Conservation (phyloP, 2,113 vertebrate species). For the Chrysemys picta region DNA sequence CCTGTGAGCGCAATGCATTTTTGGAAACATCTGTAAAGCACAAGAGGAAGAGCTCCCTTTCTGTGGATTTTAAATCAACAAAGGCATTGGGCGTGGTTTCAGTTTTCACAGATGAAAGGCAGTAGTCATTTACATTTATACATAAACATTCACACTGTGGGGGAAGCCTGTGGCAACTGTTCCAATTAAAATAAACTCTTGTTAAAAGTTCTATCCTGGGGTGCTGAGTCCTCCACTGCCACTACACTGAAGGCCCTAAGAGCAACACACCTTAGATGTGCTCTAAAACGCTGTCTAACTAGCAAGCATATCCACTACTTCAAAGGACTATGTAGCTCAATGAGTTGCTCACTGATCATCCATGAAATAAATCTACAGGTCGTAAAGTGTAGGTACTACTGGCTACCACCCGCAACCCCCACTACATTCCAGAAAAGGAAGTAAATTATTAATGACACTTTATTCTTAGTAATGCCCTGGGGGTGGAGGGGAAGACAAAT, state of each 20-base stretch:
- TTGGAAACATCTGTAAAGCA: neutral
- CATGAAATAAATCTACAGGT: neutral
- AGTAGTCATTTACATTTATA: constrained; percentile 54
- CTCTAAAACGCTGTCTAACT: accelerated
- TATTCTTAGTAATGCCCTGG: neutral
- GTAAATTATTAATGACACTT: neutral
- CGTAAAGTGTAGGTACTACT: neutral
- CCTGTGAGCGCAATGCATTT: neutral
- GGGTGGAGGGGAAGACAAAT: neutral
- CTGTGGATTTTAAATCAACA: neutral
- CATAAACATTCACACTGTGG: constrained; percentile 30
- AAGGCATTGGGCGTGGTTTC: constrained; percentile 39
- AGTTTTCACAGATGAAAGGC: constrained; percentile 53
- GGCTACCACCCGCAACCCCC: neutral
- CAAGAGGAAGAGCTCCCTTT: neutral
- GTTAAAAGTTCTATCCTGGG: constrained; percentile 5
- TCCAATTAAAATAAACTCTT: constrained; percentile 31
- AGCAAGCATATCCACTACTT: neutral
- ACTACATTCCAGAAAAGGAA: neutral
- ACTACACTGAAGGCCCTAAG: neutral
- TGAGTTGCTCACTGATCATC: neutral
- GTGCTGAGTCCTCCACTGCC: neutral
- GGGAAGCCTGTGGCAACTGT: neutral
- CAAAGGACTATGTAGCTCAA: neutral
- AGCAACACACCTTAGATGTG: neutral